Conservation (phyloP, 2,888 invertebrate genomes). For the Urechis unicinctus region DNA sequence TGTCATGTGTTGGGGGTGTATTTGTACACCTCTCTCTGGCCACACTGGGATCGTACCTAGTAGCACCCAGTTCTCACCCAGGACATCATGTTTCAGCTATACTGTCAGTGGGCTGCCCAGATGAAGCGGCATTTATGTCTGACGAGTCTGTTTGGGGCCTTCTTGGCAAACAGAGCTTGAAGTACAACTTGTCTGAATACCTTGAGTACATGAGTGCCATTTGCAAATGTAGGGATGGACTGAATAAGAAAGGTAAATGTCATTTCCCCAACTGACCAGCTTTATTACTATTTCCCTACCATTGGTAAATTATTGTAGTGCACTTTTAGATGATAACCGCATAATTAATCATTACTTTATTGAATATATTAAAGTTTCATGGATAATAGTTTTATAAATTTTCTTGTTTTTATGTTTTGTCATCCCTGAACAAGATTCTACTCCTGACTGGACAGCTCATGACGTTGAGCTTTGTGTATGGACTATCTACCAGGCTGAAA, state of each 20-base stretch:
- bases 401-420: background rate
- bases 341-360: too few species aligned
- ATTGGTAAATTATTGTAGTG: too few species aligned
- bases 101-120: background rate
- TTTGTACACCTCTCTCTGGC: too few species aligned
- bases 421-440: background rate
- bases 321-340: too few species aligned
- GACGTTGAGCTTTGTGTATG: background rate
- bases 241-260: background rate
- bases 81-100: conserved; percentile 2
- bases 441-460: background rate
- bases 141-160: background rate
- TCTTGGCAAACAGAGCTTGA: background rate
- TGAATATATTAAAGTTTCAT: too few species aligned
- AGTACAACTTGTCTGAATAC: background rate
- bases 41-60: too few species aligned
- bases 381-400: too few species aligned
- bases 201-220: background rate
- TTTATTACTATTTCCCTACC: too few species aligned
- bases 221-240: background rate
- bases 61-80: too few species aligned
- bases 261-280: too few species aligned
- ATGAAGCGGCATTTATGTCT: conserved; percentile 4
- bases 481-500: background rate
- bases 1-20: too few species aligned